Percentiles rank a stretch among this genome's conserved stretches.
These are phyloP conservation scores for Micrasema longulum DNA, from an alignment of 1,140 invertebrate genomes.

Conservation along the genomic window DNA sequence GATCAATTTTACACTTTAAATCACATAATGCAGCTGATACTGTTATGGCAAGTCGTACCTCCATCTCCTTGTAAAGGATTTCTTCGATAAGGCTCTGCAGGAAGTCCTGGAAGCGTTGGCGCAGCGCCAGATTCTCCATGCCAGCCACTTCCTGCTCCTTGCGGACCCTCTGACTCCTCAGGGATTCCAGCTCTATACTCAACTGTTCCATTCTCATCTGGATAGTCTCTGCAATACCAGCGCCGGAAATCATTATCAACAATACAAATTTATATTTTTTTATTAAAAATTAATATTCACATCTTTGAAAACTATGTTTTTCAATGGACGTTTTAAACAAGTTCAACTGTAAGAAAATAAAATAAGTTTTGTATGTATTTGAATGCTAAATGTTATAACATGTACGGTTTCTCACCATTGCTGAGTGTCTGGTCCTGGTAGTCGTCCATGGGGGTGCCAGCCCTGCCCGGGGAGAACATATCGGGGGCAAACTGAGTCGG, in stretches of 20 bases:
- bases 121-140: slow-evolving; percentile 87
- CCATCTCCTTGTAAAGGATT: slow-evolving; percentile 84
- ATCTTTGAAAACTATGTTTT: too few species aligned
- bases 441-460: slow-evolving; percentile 20
- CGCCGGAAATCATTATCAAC: too few species aligned
- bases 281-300: too few species aligned
- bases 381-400: too few species aligned
- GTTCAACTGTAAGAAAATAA: too few species aligned
- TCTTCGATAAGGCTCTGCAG: slow-evolving; percentile 82
- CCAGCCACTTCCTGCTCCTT: slow-evolving; percentile 86
- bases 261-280: too few species aligned
- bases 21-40: background rate
- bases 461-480: slow-evolving; percentile 41
- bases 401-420: slow-evolving; percentile 41
- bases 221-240: slow-evolving; percentile 67
- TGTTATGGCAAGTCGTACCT: slow-evolving; percentile 63
- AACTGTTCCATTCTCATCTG: slow-evolving; percentile 70
- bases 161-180: slow-evolving; percentile 77
- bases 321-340: too few species aligned
- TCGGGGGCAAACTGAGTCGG: slow-evolving; percentile 52
- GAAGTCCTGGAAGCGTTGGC: slow-evolving; percentile 84
- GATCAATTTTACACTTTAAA: background rate
- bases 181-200: slow-evolving; percentile 76
- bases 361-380: too few species aligned
- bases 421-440: slow-evolving; percentile 46